These are phyloP conservation scores for Graphium colonna DNA, from an alignment of 2,888 invertebrate genomes.

Conservation along the genomic window DNA sequence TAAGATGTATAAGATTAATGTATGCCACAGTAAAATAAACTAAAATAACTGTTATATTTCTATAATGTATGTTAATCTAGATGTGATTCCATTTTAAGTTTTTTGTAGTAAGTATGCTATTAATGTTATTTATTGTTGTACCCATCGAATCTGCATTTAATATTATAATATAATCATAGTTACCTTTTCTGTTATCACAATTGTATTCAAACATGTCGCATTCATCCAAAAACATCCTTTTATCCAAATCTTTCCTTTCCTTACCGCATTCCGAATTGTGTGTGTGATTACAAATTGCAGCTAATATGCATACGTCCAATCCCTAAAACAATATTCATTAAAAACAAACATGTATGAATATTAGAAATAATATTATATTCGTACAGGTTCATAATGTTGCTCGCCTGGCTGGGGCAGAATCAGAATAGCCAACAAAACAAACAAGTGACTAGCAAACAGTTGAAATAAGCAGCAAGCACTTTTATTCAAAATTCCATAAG, in stretches of 20 bases:
- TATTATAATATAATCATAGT: neutral
- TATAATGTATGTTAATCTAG: too few species aligned
- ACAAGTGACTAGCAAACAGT: neutral
- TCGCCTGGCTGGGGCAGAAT: conserved; percentile 5
- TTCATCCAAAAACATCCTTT: conserved; percentile 51
- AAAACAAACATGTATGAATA: too few species aligned
- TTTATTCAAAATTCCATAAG: neutral
- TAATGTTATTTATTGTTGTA: too few species aligned
- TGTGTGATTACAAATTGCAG: conserved; percentile 61
- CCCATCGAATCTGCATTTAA: too few species aligned
- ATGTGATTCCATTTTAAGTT: too few species aligned
- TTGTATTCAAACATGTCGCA: conserved; percentile 60
- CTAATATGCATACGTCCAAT: conserved; percentile 46
- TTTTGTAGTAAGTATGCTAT: too few species aligned
- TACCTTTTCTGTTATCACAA: conserved; percentile 48
- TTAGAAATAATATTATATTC: too few species aligned
- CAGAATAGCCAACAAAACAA: neutral
- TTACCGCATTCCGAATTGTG: conserved; percentile 55
- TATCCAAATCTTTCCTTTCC: conserved; percentile 19
- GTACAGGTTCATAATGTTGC: conserved; percentile 14
- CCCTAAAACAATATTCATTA: conserved; percentile 28
- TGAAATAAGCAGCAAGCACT: neutral
- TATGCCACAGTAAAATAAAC: too few species aligned
- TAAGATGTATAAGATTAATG: too few species aligned
- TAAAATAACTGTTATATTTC: too few species aligned